phyloP scores from a whole-genome alignment of 2,888 invertebrate species.

The Stratiomys singularior region DNA sequence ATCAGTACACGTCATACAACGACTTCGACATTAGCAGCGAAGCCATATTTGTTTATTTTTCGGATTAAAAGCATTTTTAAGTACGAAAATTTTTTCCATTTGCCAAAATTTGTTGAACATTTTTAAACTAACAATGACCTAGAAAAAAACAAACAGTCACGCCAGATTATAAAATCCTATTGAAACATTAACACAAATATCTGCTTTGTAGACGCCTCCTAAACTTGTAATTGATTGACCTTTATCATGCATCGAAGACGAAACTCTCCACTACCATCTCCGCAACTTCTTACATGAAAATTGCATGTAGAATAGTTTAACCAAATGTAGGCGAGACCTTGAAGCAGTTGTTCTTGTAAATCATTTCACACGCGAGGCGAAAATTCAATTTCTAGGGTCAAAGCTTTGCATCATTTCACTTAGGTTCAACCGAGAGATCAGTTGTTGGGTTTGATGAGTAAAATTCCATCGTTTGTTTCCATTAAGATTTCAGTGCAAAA shows the following conservation, averaged over 20 bases:
- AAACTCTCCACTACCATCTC: neutral
- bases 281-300: neutral
- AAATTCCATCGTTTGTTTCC: neutral
- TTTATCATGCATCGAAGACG: neutral
- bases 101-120: no score
- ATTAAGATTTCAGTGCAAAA: conserved; percentile 3
- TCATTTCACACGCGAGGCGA: neutral
- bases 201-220: no score
- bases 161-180: no score
- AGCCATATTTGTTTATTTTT: no score
- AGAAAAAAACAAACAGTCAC: no score
- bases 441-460: neutral
- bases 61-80: no score
- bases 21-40: no score
- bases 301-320: conserved; percentile 4
- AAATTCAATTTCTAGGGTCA: conserved; percentile 1
- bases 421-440: neutral
- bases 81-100: no score
- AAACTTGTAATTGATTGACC: conserved; percentile 5
- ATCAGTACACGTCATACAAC: no score
- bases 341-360: neutral
- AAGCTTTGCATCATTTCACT: neutral
- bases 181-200: no score
- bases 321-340: neutral
- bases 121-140: no score